Conservation (phyloP, 2,113 vertebrate species). For the Gopherus evgoodei region DNA sequence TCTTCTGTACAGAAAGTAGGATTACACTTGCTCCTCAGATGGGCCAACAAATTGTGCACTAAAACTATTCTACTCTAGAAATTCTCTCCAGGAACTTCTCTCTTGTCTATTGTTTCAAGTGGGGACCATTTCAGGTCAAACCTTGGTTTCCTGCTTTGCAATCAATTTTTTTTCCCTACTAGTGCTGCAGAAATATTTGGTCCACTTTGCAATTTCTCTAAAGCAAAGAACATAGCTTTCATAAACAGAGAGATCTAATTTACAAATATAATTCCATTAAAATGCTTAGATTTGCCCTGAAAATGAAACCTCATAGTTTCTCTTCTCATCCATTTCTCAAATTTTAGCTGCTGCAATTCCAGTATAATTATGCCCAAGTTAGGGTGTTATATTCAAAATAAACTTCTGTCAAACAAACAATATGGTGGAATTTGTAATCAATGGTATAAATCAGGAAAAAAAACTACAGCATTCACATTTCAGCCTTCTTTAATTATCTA, state of each 20-base stretch:
- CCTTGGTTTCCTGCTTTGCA: neutral
- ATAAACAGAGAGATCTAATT: constrained; percentile 59
- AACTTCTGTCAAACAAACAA: constrained; percentile 47
- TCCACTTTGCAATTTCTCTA: constrained; percentile 36
- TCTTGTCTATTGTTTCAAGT: neutral
- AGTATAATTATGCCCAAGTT: constrained; percentile 51
- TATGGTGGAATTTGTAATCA: constrained; percentile 39
- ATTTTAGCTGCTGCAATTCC: constrained; percentile 39
- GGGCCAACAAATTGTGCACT: neutral
- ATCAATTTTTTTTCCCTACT: constrained; percentile 2
- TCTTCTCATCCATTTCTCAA: constrained; percentile 57
- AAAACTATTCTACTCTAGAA: neutral
- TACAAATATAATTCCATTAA: constrained; percentile 57
- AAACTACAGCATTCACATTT: constrained; percentile 30
- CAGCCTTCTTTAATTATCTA: constrained; percentile 38
- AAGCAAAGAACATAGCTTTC: constrained; percentile 59
- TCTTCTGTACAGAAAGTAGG: neutral
- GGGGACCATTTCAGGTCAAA: neutral
- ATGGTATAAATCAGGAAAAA: constrained; percentile 24
- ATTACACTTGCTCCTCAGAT: neutral
- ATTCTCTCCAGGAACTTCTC: neutral
- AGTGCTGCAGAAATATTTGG: neutral
- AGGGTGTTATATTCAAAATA: constrained; percentile 61
- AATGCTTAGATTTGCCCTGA: constrained; percentile 50
- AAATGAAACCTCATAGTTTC: constrained; percentile 50